Evolutionary conservation across 2,113 vertebrate genomes (phyloP).

Genomic region (Lepidothrix coronata): DNA sequence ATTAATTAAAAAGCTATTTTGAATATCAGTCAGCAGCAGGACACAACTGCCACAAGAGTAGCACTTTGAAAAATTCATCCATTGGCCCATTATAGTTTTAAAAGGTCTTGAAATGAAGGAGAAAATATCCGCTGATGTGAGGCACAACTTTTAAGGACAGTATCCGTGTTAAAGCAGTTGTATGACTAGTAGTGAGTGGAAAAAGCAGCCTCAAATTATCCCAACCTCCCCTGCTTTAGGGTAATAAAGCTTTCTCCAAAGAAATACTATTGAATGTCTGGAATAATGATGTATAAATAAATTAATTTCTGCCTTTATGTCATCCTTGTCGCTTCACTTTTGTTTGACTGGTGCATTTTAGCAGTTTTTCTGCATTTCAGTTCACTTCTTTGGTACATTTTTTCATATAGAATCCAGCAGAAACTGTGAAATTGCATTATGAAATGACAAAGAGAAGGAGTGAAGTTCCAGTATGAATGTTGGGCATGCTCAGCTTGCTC

Average conservation of each 20-base stretch:
- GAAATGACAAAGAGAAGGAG: neutral
- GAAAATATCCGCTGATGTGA: neutral
- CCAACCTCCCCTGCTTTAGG: neutral
- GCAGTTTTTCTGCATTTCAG: neutral
- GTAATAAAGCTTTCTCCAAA: constrained; percentile 24
- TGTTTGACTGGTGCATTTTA: neutral
- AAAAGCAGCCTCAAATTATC: neutral
- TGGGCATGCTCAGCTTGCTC: neutral
- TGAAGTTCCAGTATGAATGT: neutral
- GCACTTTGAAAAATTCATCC: neutral
- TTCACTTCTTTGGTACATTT: neutral
- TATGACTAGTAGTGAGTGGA: neutral
- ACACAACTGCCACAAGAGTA: neutral
- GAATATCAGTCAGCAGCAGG: neutral
- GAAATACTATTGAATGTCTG: constrained; percentile 3
- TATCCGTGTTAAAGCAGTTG: neutral
- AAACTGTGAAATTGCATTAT: neutral
- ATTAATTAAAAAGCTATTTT: neutral
- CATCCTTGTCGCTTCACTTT: neutral
- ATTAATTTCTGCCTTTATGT: constrained; percentile 17
- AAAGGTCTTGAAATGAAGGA: neutral
- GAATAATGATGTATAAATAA: constrained; percentile 42
- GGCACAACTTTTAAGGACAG: neutral
- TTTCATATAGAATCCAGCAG: neutral
- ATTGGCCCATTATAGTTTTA: neutral